These are phyloP conservation scores for Microctonus aethiopoides DNA, from an alignment of 2,888 invertebrate species.

Conservation along the genomic window DNA sequence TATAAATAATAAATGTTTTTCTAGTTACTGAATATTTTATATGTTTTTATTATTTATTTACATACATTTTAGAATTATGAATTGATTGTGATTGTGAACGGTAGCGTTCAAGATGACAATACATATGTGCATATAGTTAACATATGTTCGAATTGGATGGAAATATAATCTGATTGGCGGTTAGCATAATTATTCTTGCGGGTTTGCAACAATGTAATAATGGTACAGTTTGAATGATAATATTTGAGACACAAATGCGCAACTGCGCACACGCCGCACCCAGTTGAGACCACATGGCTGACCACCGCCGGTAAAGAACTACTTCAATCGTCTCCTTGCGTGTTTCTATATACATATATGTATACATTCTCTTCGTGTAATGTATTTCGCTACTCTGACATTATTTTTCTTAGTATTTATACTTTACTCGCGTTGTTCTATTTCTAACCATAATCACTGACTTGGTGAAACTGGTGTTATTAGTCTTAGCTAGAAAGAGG, in stretches of 20 bases:
- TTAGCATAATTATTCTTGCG: conserved; percentile 55
- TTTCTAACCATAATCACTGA: neutral
- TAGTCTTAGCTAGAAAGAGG: neutral
- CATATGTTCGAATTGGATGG: conserved; percentile 56
- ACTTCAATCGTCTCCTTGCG: conserved; percentile 41
- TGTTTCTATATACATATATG: too few relatives aligned
- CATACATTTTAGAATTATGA: neutral
- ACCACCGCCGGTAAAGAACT: conserved; percentile 51
- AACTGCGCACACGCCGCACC: conserved; percentile 40
- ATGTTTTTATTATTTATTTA: neutral
- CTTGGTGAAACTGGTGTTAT: neutral
- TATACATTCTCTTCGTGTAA: conserved; percentile 11
- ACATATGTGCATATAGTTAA: conserved; percentile 22
- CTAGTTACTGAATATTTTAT: neutral
- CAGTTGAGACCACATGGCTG: conserved; percentile 42
- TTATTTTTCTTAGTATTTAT: neutral
- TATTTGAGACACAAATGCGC: conserved; percentile 46
- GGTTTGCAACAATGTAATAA: conserved; percentile 56
- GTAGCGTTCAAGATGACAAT: neutral
- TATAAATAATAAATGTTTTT: neutral
- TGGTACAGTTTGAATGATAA: conserved; percentile 51
- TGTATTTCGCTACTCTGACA: neutral
- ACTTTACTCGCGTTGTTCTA: neutral
- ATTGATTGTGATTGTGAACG: neutral
- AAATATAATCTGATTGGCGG: conserved; percentile 57